Evolutionary conservation across 2,113 vertebrate genomes (phyloP).

Genomic region (Neolamprologus kungweensis): DNA sequence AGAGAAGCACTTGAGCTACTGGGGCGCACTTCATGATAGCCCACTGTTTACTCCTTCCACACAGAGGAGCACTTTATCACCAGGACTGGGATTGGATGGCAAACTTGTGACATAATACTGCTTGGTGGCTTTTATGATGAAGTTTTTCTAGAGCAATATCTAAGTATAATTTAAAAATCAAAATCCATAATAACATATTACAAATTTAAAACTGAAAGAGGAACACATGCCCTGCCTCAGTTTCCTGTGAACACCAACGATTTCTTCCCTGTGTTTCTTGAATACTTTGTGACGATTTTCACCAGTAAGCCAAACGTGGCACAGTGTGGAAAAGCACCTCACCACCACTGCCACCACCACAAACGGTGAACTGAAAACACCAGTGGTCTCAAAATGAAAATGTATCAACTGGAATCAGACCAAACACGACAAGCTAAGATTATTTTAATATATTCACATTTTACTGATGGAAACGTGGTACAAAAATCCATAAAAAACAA

Average conservation of each 20-base stretch:
- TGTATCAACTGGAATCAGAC: not conserved
- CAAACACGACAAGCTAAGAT: not conserved
- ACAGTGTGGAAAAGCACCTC: not conserved
- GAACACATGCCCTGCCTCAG: too few relatives aligned
- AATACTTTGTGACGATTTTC: not conserved
- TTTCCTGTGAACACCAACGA: not conserved
- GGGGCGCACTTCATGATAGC: conserved; percentile 11
- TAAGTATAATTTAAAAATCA: not conserved
- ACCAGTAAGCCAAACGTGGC: not conserved
- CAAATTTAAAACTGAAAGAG: not conserved
- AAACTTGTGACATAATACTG: not conserved
- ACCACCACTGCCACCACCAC: not conserved
- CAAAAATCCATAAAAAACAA: not conserved
- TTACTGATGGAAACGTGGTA: not conserved
- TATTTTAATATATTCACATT: conserved; percentile 30
- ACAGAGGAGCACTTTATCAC: conserved; percentile 27
- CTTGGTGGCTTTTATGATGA: not conserved
- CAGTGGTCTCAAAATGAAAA: not conserved
- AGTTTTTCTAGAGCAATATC: not conserved
- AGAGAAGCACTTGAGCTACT: conserved; percentile 20
- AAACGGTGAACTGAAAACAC: not conserved
- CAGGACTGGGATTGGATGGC: not conserved
- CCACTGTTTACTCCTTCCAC: conserved; percentile 8
- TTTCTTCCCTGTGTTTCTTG: not conserved
- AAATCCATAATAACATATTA: not conserved